A percentile compares a stretch with the other conserved stretches of the same genome.
phyloP scores from a whole-genome alignment of 2,888 invertebrate genomes.

The Polietes domitor region DNA sequence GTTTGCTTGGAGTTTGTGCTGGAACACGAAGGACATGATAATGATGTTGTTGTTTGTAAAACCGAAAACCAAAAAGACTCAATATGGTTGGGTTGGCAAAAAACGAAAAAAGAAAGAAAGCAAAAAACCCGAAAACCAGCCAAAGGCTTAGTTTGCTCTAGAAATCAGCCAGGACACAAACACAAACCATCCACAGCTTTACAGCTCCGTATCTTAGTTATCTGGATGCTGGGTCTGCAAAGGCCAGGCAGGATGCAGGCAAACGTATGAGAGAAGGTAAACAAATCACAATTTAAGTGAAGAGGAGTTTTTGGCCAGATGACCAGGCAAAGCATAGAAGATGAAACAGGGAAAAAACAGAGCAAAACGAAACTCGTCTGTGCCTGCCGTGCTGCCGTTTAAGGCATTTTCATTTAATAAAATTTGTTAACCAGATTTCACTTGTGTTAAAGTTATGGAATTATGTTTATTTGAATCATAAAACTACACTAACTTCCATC shows the following conservation, averaged over 20 bases:
- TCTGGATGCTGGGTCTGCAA: too few species aligned
- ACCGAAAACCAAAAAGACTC: not conserved
- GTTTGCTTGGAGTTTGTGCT: not conserved
- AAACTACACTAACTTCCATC: not conserved
- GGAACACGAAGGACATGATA: not conserved
- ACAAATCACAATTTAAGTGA: constrained; percentile 1
- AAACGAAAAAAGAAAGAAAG: not conserved
- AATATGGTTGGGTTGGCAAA: not conserved
- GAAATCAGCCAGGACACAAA: not conserved
- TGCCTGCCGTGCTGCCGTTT: not conserved
- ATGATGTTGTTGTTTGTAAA: constrained; percentile 1
- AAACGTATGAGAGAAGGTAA: not conserved
- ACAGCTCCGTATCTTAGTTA: not conserved
- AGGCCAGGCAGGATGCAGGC: not conserved
- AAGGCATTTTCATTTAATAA: constrained; percentile 2
- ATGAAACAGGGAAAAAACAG: not conserved
- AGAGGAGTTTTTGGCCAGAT: not conserved
- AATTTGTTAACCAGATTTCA: constrained; percentile 1
- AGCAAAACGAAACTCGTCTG: not conserved
- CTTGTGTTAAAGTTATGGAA: not conserved
- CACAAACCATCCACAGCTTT: not conserved
- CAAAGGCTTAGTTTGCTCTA: constrained; percentile 44
- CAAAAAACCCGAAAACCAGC: constrained; percentile 20
- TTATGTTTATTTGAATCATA: not conserved
- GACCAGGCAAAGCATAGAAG: not conserved